Evolutionary conservation across 92 coral and sea anemone species (phyloP).

Genomic region (Parazoanthus swiftii): DNA sequence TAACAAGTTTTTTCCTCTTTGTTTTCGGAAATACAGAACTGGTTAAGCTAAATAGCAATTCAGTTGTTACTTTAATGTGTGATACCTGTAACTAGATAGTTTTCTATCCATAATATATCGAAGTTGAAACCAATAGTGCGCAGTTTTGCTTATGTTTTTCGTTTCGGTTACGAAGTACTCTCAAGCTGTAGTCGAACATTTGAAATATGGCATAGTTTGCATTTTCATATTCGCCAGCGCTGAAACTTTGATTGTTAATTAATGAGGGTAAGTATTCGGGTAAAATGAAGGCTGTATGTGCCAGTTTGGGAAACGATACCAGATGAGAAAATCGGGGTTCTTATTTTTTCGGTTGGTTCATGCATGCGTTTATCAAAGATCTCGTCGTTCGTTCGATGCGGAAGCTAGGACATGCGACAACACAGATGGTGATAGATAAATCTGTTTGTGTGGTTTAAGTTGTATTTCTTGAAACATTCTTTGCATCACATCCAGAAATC

Average conservation of each 20-base stretch:
- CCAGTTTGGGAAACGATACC: background rate
- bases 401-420: background rate
- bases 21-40: background rate
- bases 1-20: conserved; percentile 11
- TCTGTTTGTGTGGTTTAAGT: background rate
- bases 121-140: background rate
- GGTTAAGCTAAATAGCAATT: background rate
- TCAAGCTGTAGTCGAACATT: background rate
- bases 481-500: background rate
- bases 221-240: background rate
- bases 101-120: background rate
- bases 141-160: background rate
- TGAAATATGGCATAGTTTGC: background rate
- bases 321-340: background rate
- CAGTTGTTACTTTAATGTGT: background rate
- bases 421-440: background rate
- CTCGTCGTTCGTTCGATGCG: background rate
- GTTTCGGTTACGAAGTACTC: background rate
- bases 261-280: background rate
- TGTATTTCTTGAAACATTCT: background rate
- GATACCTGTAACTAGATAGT: background rate
- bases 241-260: background rate
- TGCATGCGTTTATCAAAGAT: background rate
- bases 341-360: background rate
- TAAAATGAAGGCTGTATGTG: background rate